Percentiles rank a stretch among this genome's conserved stretches.
Evolutionary conservation across 2,888 invertebrate genomes (phyloP).

Genomic region (Ennomos quercinarius): DNA sequence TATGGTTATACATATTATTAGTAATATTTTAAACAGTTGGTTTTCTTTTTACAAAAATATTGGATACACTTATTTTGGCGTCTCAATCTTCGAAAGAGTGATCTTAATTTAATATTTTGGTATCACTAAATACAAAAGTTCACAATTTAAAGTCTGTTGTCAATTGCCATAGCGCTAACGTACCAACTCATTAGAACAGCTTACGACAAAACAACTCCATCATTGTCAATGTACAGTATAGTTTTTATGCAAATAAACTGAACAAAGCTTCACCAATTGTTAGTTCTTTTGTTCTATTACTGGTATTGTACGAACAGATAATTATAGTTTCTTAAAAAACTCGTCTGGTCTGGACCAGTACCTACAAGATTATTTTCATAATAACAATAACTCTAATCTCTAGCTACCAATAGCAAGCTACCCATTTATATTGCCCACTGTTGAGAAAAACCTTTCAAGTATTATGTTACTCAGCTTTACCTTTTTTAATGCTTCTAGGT

Average conservation of each 20-base stretch:
- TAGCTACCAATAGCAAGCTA: too few relatives aligned
- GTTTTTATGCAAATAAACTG: constrained; percentile 50
- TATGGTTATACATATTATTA: neutral
- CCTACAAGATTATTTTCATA: neutral
- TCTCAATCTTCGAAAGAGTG: too few relatives aligned
- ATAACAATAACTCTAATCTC: too few relatives aligned
- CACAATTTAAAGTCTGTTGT: neutral
- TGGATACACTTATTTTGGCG: too few relatives aligned
- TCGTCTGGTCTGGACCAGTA: constrained; percentile 13
- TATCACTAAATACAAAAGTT: neutral
- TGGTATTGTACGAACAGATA: constrained; percentile 34
- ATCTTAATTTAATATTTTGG: too few relatives aligned
- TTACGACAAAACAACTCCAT: constrained; percentile 30
- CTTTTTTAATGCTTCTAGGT: too few relatives aligned
- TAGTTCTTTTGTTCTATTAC: constrained; percentile 40
- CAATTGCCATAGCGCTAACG: constrained; percentile 11
- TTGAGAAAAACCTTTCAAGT: too few relatives aligned
- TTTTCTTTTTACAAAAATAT: too few relatives aligned
- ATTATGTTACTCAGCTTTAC: too few relatives aligned
- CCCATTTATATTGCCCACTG: too few relatives aligned
- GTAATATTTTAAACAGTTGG: too few relatives aligned
- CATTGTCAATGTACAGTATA: constrained; percentile 41
- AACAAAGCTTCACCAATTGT: constrained; percentile 42
- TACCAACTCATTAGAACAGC: constrained; percentile 21
- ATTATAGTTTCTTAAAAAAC: constrained; percentile 37